Base-by-base conservation (phyloP, 2,888 invertebrate species). In the Colletes collaris region DNA sequence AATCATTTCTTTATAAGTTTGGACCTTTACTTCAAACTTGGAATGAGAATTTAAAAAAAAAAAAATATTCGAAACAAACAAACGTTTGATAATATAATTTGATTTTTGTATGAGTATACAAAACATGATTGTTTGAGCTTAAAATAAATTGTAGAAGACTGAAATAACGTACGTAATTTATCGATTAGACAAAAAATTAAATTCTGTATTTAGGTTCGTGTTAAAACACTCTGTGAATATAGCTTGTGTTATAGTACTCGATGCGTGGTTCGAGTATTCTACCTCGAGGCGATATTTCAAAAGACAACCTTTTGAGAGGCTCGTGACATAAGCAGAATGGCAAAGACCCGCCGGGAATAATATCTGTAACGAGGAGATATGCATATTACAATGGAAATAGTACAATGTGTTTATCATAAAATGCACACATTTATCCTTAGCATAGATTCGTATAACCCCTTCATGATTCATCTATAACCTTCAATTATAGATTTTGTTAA, bases 271-370 rank as follows among this genome's bases (percentile, higher is more conserved):
- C 55, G n/a, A 66, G 64, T 56, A 64, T 79, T 79, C 35, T 68
- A 64, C 73, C 79, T 79, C 55, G 73, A 62, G 79, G 79, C 73
- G 52, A 65, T 80, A 80, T 80, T 80, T 80, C 79, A 79, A 80
- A 80, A 79, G 68, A 44, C 49, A 78, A 68, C 62, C 68, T 73
- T 64, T 73, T 80, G 64, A 78, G 72, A 78, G 65, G 65, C 68
- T 52, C 59, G 64, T 55, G 56, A 46, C 52, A 65, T 64, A 80
- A 65, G 46, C 59, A 79, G 78, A 64, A 56, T 79, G 68, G 68
- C 68, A 68, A 55, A 79, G 16, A 58, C 67, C 44, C 53, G 7
- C 10, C 44, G 66, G 40, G 56, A 72, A 50, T 35, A 67, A 37
- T 79, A 60, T 72, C 64, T 64, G 64, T 69, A 68, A 55, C 72